phyloP scores from a whole-genome alignment of 2,888 invertebrate species.

The Prosopocoilus inquinatus region DNA sequence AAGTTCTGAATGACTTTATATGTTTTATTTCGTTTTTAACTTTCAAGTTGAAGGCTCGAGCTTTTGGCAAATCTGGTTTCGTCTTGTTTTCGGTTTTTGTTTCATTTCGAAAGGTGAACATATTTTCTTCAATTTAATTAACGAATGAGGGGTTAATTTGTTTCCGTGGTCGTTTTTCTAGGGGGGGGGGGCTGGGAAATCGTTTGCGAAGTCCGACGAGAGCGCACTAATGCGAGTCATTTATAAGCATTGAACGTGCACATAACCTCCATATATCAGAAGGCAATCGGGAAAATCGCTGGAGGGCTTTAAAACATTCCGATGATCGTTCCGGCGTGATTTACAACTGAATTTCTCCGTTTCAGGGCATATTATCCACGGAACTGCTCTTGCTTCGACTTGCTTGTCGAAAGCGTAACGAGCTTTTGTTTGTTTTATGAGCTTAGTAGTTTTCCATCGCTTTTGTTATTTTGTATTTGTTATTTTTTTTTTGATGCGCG shows the following conservation, averaged over 20 bases:
- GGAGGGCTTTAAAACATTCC: conserved; percentile 52
- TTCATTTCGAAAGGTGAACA: no score
- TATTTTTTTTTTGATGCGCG: not conserved
- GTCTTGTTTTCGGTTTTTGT: no score
- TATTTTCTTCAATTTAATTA: no score
- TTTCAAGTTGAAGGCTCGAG: no score
- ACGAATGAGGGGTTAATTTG: no score
- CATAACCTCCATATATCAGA: conserved; percentile 51
- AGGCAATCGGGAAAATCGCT: conserved; percentile 50
- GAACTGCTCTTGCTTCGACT: conserved; percentile 29
- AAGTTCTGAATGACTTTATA: no score
- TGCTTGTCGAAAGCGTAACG: not conserved
- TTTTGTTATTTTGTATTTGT: conserved; percentile 7
- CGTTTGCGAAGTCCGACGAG: not conserved
- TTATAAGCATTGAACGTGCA: conserved; percentile 49
- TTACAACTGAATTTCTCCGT: conserved; percentile 44
- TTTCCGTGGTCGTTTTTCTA: no score
- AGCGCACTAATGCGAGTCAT: conserved; percentile 47
- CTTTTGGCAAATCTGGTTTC: no score
- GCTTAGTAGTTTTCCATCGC: no score
- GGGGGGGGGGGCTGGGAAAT: no score
- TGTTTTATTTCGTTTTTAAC: no score
- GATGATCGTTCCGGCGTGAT: conserved; percentile 45
- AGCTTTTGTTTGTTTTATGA: conserved; percentile 12
- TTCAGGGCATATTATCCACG: conserved; percentile 36